Evolutionary conservation across 2,797 vertebrate species (phyloP).

Genomic region (Picus viridis): DNA sequence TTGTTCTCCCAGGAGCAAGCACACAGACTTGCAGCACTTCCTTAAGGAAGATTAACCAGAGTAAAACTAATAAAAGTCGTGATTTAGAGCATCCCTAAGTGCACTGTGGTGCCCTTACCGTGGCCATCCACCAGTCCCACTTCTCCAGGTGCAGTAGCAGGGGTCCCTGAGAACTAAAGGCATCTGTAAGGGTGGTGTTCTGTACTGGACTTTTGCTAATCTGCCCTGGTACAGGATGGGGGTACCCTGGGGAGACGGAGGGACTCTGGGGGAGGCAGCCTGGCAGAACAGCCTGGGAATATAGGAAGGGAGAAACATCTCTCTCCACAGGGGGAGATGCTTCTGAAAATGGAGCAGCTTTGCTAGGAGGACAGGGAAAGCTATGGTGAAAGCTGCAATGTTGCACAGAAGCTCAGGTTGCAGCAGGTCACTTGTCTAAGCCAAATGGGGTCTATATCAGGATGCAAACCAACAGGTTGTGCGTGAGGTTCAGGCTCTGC

Average conservation of each 20-base stretch:
- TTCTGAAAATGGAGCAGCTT: neutral
- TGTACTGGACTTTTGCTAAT: neutral
- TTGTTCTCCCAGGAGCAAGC: neutral
- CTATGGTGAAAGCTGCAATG: neutral
- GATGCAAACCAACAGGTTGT: rapidly evolving
- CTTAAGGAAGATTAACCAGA: neutral
- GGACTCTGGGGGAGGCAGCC: neutral
- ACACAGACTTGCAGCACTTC: neutral
- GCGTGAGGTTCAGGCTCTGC: rapidly evolving
- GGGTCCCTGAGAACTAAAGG: neutral
- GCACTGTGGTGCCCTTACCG: neutral
- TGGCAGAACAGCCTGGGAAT: neutral
- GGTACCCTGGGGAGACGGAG: neutral
- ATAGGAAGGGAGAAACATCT: neutral
- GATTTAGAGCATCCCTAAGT: neutral
- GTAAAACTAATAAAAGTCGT: neutral
- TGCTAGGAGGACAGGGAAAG: neutral
- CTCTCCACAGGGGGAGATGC: neutral
- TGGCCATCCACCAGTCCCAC: neutral
- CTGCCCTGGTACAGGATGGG: rapidly evolving
- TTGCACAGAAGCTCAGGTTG: neutral
- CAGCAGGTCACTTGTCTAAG: neutral
- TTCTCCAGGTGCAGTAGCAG: neutral
- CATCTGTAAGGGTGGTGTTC: neutral
- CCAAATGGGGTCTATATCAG: rapidly evolving